These are phyloP conservation scores for Caligus rogercresseyi DNA, from an alignment of 1,140 invertebrate genomes.

Conservation along the genomic window DNA sequence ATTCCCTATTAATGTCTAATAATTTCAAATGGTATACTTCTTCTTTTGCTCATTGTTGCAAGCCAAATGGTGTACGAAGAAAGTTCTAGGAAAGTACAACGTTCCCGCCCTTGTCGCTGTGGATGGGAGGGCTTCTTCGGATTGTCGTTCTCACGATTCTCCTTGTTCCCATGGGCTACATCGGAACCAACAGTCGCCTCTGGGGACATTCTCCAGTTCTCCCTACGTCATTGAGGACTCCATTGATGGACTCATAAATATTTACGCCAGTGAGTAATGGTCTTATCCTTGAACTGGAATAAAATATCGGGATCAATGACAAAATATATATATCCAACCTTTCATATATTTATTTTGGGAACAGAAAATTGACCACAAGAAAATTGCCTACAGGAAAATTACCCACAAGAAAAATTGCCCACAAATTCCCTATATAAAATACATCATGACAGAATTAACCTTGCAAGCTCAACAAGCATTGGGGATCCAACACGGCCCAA, in stretches of 20 bases:
- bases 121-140: conserved; percentile 84
- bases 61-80: conserved; percentile 87
- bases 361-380: no score
- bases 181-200: conserved; percentile 27
- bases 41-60: conserved; percentile 53
- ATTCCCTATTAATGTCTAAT: no score
- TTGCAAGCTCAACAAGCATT: no score
- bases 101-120: conserved; percentile 68
- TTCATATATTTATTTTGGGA: no score
- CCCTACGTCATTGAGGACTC: conserved; percentile 64
- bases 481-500: no score
- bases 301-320: background rate
- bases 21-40: no score
- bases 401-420: no score
- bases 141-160: conserved; percentile 51
- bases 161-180: conserved; percentile 67
- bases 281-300: background rate
- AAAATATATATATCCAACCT: no score
- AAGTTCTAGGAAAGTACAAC: conserved; percentile 56
- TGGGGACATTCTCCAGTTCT: conserved; percentile 33
- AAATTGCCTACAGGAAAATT: no score
- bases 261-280: background rate
- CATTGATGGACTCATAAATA: conserved; percentile 47
- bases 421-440: no score
- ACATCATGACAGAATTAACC: no score